Conservation (phyloP, 2,888 invertebrate genomes). For the Phortica magna region DNA sequence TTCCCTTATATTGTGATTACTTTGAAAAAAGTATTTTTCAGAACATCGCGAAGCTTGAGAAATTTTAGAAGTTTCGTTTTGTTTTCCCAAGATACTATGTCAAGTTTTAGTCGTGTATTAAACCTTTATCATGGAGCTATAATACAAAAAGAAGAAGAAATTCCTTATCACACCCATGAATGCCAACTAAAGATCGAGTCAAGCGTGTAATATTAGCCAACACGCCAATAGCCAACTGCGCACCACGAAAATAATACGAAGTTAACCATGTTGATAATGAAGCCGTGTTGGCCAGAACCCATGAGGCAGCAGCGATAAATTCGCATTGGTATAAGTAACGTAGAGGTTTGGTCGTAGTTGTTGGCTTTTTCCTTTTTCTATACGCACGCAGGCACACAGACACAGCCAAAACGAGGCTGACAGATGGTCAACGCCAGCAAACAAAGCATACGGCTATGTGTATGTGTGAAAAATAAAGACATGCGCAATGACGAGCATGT, state of each 20-base stretch:
- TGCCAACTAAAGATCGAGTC: too few relatives aligned
- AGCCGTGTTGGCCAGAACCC: constrained; percentile 52
- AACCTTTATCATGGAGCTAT: too few relatives aligned
- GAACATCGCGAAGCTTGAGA: too few relatives aligned
- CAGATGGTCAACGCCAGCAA: constrained; percentile 48
- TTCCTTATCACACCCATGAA: too few relatives aligned
- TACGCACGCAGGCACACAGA: constrained; percentile 52
- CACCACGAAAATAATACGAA: not conserved
- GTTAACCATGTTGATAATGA: constrained; percentile 1
- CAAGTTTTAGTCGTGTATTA: too few relatives aligned
- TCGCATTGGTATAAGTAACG: constrained; percentile 38
- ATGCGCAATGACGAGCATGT: constrained; percentile 60
- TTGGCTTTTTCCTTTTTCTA: constrained; percentile 69
- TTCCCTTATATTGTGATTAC: too few relatives aligned
- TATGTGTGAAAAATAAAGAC: constrained; percentile 59
- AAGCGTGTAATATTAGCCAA: too few relatives aligned
- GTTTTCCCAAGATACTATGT: too few relatives aligned
- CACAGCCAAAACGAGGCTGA: constrained; percentile 28
- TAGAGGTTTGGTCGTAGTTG: constrained; percentile 62
- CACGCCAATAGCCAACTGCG: not conserved
- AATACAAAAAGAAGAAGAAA: too few relatives aligned
- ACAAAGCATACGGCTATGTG: constrained; percentile 60
- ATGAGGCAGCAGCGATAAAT: constrained; percentile 38
- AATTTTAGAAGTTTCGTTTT: too few relatives aligned
- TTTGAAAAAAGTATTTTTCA: too few relatives aligned